phyloP scores from a whole-genome alignment of 2,113 vertebrate genomes.

The Phalacrocorax pelagicus region DNA sequence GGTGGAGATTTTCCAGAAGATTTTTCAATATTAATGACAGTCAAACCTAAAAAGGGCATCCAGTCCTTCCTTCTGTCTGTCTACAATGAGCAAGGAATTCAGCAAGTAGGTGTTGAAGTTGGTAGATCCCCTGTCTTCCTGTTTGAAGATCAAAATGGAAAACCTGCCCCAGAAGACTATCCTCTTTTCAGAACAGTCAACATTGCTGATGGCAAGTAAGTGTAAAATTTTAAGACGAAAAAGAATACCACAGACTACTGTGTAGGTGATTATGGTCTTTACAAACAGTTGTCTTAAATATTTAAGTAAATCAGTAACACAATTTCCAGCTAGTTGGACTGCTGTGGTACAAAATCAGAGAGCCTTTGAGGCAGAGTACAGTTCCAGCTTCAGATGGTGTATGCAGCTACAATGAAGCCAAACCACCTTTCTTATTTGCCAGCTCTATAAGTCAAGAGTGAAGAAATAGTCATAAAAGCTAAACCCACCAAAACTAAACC shows the following conservation, averaged over 20 bases:
- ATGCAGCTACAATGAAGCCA: not conserved
- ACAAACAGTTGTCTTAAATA: not conserved
- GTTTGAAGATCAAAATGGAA: constrained; percentile 93
- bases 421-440: not conserved
- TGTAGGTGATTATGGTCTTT: not conserved
- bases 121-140: constrained; percentile 95
- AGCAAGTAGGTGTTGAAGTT: constrained; percentile 94
- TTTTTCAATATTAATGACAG: constrained; percentile 95
- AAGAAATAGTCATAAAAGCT: not conserved
- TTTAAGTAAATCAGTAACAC: not conserved
- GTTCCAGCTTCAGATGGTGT: not conserved
- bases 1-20: constrained; percentile 92
- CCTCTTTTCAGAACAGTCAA: constrained; percentile 91
- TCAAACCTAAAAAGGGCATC: constrained; percentile 90
- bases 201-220: constrained; percentile 95
- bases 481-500: not conserved
- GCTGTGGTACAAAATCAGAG: not conserved
- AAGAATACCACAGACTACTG: not conserved
- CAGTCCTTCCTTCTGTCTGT: constrained; percentile 96
- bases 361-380: not conserved
- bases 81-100: constrained; percentile 90
- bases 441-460: not conserved
- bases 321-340: not conserved
- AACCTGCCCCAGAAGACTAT: constrained; percentile 92
- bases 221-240: constrained; percentile 7